phyloP scores from a whole-genome alignment of 2,888 invertebrate genomes.

The Sarcophaga subvicina region DNA sequence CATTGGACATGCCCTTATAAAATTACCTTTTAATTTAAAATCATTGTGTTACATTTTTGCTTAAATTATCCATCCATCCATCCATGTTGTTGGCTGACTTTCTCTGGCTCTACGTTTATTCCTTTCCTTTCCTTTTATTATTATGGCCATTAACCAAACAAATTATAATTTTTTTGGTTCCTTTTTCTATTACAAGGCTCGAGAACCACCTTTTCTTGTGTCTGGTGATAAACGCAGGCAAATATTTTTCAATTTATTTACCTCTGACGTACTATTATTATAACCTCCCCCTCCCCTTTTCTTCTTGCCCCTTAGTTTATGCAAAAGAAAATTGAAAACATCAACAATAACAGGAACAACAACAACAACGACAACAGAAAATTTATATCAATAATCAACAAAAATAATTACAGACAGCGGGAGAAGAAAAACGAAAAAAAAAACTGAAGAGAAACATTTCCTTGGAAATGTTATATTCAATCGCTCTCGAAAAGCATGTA shows the following conservation, averaged over 20 bases:
- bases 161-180: neutral
- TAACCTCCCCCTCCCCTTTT: neutral
- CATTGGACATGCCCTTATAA: neutral
- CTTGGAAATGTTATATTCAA: neutral
- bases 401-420: neutral
- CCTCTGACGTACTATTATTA: neutral
- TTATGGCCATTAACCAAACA: constrained; percentile 18
- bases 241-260: constrained; percentile 40
- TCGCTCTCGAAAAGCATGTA: neutral
- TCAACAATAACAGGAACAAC: too few relatives aligned
- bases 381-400: constrained; percentile 3
- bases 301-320: too few relatives aligned
- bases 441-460: neutral
- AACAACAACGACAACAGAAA: too few relatives aligned
- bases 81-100: neutral
- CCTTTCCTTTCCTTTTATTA: neutral
- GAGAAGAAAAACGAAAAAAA: neutral
- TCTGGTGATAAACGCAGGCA: neutral
- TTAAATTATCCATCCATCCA: too few relatives aligned
- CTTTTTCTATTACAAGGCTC: neutral
- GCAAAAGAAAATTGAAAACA: too few relatives aligned
- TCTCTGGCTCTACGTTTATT: neutral
- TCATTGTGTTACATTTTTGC: neutral
- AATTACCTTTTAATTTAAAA: constrained; percentile 27
- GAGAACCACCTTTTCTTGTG: too few relatives aligned